Percentiles rank a stretch among this genome's conserved stretches.
These are phyloP conservation scores for Rotaria sp. DNA, from an alignment of 2,888 invertebrate species.

Conservation along the genomic window DNA sequence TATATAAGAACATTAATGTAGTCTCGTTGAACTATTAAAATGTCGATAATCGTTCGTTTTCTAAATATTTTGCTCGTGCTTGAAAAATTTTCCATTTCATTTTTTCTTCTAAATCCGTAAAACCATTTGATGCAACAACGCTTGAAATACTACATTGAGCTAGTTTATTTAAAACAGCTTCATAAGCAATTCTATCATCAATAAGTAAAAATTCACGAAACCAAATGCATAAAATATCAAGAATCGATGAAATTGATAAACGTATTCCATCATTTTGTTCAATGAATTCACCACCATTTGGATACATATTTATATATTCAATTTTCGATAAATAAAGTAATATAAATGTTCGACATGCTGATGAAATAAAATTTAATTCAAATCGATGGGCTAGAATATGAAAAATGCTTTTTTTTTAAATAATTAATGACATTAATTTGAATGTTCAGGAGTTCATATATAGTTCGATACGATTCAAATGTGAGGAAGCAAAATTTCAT, in stretches of 20 bases:
- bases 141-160: background rate
- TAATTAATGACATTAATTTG: no score
- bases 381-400: background rate
- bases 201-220: background rate
- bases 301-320: background rate
- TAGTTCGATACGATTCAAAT: no score
- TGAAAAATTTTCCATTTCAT: background rate
- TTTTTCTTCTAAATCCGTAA: background rate
- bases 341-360: background rate
- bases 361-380: background rate
- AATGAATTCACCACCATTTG: background rate
- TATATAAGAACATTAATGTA: no score
- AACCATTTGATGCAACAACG: background rate
- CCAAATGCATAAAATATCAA: slow-evolving; percentile 3
- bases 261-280: background rate
- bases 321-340: background rate
- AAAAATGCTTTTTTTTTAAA: background rate
- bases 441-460: no score
- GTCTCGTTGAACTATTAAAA: background rate
- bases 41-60: background rate
- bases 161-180: background rate
- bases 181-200: background rate
- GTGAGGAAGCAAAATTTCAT: no score
- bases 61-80: background rate
- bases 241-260: background rate